Evolutionary conservation across 2,888 invertebrate species (phyloP).

Genomic region (Gymnosoma rotundatum): DNA sequence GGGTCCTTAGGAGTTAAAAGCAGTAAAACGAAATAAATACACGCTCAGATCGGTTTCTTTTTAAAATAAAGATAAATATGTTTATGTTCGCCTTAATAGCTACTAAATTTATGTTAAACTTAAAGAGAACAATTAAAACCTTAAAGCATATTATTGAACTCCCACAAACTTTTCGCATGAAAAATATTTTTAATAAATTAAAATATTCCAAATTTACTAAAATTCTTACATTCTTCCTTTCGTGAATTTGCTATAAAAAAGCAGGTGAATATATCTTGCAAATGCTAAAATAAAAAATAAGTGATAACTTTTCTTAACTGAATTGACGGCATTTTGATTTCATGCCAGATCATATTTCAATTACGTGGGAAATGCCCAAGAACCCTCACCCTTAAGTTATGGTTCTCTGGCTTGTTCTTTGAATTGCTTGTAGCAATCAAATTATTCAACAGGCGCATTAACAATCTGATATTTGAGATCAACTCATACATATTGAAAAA

Average conservation of each 20-base stretch:
- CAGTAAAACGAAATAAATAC: no score
- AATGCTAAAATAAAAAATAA: conserved; percentile 5
- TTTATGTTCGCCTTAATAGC: no score
- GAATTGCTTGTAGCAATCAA: conserved; percentile 28
- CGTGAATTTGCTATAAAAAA: conserved; percentile 1
- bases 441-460: conserved; percentile 57
- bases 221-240: background rate
- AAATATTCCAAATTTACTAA: no score
- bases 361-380: conserved; percentile 78
- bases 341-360: conserved; percentile 76
- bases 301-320: conserved; percentile 73
- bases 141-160: no score
- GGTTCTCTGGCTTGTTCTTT: background rate
- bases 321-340: conserved; percentile 76
- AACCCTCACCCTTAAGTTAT: conserved; percentile 44
- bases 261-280: conserved; percentile 42
- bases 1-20: no score
- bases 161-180: no score
- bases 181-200: no score
- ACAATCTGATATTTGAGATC: conserved; percentile 77
- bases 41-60: no score
- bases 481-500: conserved; percentile 69
- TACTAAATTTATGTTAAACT: no score
- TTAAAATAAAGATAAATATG: no score
- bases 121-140: no score